phyloP scores from a whole-genome alignment of 2,888 invertebrate species.

The Subacronicta megacephala region DNA sequence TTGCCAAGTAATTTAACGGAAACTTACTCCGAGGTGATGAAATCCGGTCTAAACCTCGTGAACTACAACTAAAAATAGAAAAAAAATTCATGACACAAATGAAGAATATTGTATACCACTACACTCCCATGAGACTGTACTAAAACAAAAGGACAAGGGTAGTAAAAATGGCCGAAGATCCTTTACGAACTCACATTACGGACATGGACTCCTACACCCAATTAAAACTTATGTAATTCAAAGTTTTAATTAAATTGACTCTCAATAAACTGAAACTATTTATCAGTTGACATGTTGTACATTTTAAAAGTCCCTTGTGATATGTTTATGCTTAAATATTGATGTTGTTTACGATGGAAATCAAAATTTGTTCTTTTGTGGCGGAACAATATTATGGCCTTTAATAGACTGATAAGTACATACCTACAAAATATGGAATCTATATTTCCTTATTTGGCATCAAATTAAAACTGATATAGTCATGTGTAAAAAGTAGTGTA shows the following conservation, averaged over 20 bases:
- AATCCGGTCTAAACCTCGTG: too few relatives aligned
- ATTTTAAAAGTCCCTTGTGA: slow-evolving; percentile 42
- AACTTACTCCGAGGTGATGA: too few relatives aligned
- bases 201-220: slow-evolving; percentile 53
- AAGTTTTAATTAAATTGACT: slow-evolving; percentile 71
- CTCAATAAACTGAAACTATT: slow-evolving; percentile 68
- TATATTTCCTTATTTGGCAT: background rate
- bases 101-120: background rate
- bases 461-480: too few relatives aligned
- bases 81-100: background rate
- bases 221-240: slow-evolving; percentile 71
- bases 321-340: slow-evolving; percentile 31
- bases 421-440: background rate
- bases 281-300: slow-evolving; percentile 50
- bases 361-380: slow-evolving; percentile 6
- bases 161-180: slow-evolving; percentile 52
- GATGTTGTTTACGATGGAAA: slow-evolving; percentile 28
- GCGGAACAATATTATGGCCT: slow-evolving; percentile 14
- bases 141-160: slow-evolving; percentile 38
- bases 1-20: too few relatives aligned
- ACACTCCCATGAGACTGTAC: slow-evolving; percentile 10
- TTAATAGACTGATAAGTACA: background rate
- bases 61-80: too few relatives aligned
- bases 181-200: slow-evolving; percentile 35
- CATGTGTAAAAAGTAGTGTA: too few relatives aligned